Base-by-base conservation (phyloP, 2,113 vertebrate species). In the Pteruthius melanotis region DNA sequence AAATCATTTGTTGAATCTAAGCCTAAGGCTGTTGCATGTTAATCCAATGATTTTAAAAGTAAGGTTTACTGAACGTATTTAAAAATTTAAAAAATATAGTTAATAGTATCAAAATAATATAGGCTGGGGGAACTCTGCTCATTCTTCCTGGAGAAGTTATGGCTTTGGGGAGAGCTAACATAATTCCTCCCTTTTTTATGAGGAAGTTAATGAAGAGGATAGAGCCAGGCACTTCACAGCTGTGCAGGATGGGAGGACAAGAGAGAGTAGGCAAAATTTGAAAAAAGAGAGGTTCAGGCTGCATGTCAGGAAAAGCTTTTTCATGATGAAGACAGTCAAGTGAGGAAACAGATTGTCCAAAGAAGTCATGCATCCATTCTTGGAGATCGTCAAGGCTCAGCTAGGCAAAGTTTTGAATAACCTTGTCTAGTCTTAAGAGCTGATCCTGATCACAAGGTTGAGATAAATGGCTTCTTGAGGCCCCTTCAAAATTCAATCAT, bases 1-100 rank as follows among this genome's bases (percentile, higher is more conserved):
- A 85, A 94, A 90, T 85, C 40, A 93, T 90, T 91, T 72, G 53
- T 60, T 95, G 53, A 90, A 76, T 68, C 44, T 79, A 75, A 85
- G 61, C 87, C 85, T 95, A 71, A 79, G 49, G 70, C 35, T 91
- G n/a, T 79, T 95, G 45, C 28, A 68, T 68, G 44, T 39, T 94
- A 91, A 93, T 79, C 27, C 49, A 85, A 64, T 79, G n/a, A 72
- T 79, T 90, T 96, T 22, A 72, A 85, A 94, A 72, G 28, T 65
- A 65, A 91, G 44, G 28, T 57, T 96, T 90, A 83, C 20, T 3
- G 3, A 83, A 76, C 12, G 1, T 75, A 68, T 53, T 89, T 87
- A 59, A 9, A 79, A 90, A 49, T 79, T 79, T 90, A 35, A 54
- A 71, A 82, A 89, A 84, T 75, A 52, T 19, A 64, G 8, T 52